Base-by-base conservation (phyloP, 2,797 vertebrate species). In the Acropternis orthonyx region DNA sequence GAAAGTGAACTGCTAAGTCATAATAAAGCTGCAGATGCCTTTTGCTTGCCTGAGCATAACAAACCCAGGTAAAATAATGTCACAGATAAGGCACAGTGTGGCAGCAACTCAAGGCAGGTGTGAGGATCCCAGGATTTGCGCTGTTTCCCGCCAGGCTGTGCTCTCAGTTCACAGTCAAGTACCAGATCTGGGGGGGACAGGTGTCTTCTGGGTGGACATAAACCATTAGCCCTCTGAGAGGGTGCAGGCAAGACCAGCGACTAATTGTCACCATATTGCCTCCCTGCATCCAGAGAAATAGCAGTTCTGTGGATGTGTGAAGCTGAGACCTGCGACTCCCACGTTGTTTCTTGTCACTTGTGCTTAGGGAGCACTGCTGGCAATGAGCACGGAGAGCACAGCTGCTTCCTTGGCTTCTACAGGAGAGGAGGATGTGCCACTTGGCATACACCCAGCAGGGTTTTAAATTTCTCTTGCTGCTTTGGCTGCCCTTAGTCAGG, bases 211-310 rank as follows among this genome's bases (percentile, higher is more conserved):
- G 39, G 36, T 37, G 36, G 54, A 16, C 14, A 3, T 63, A 54
- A 76, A 20, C 56, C 49, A 17, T 73, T 23, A 54, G 28, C 16
- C 7, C 68, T 85, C 3, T 3, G 44, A 36, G 10, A 52, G 83
- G 41, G 34, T 52, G 58, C 34, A 94, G 73, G 34, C 36, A 71
- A 77, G 61, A 77, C 13, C 32, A 58, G 67, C 6, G 10, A 10
- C 9, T n/a, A 27, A 20, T 16, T 88, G 61, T 80, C 44, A 74
- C 61, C 23, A 0, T 21, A 20, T 15, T 0, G 0, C 54, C 20
- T 41, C 56, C 41, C 22, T 54, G 11, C 15, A 49, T 46, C 44
- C 56, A 26, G 39, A 21, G 20, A 27, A 71, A 32, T 3, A 65
- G 41, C 46, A 43, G 24, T 48, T 92, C 30, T 72, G 12, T 37